Evolutionary conservation across 2,113 vertebrate species (phyloP).

Genomic region (Saimiri boliviensis): DNA sequence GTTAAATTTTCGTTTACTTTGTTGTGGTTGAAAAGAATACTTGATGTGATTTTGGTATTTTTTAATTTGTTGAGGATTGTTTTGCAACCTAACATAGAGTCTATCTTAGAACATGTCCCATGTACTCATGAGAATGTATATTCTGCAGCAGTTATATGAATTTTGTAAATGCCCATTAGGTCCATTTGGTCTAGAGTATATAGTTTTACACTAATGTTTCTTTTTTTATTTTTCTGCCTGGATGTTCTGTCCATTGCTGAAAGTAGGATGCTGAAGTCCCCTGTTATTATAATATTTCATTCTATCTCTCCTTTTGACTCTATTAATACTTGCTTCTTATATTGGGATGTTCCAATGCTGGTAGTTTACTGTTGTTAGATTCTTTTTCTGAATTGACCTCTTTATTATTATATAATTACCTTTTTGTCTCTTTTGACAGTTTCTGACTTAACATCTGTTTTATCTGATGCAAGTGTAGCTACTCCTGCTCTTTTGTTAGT

Average conservation of each 20-base stretch:
- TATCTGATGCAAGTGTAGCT: too few species aligned
- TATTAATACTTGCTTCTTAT: not conserved
- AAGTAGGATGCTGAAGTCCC: not conserved
- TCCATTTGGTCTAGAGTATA: not conserved
- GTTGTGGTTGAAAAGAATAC: too few species aligned
- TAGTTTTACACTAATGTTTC: not conserved
- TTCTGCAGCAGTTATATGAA: not conserved
- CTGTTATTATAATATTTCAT: not conserved
- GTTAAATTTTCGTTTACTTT: too few species aligned
- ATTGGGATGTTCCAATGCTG: not conserved
- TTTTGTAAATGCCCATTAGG: not conserved
- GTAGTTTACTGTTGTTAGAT: not conserved
- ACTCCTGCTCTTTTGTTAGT: too few species aligned
- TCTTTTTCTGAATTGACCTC: not conserved
- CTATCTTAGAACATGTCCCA: not conserved
- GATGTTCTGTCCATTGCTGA: not conserved
- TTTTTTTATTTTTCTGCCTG: not conserved
- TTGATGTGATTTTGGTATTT: not conserved
- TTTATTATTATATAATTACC: not conserved
- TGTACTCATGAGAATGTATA: not conserved
- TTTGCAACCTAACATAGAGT: not conserved
- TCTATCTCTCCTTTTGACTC: not conserved
- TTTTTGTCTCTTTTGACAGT: not conserved
- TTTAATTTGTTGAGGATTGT: not conserved
- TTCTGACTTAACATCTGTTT: too few species aligned